Conservation (phyloP, 2,797 vertebrate genomes). For the Rhinichthys osculus region DNA sequence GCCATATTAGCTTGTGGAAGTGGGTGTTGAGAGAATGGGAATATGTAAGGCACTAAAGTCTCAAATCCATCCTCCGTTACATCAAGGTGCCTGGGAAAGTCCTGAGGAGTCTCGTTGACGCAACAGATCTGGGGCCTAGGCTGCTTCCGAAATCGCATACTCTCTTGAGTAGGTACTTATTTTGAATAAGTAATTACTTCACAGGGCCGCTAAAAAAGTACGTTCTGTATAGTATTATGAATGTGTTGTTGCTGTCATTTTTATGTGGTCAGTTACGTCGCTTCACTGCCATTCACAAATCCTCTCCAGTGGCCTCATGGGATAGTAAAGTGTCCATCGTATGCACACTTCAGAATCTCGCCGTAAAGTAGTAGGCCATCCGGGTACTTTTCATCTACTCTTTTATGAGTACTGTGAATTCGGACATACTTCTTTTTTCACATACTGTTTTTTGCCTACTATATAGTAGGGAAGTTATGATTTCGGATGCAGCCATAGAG, state of each 20-base stretch:
- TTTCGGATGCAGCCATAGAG: background rate
- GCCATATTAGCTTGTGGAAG: conserved; percentile 54
- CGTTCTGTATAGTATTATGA: background rate
- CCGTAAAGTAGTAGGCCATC: background rate
- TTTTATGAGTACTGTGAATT: background rate
- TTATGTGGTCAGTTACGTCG: no score
- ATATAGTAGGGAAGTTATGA: background rate
- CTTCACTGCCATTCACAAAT: background rate
- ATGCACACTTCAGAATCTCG: background rate
- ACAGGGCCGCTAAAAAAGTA: background rate
- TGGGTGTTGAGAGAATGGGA: conserved; percentile 63
- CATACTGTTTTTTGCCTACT: background rate
- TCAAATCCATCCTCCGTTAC: conserved; percentile 57
- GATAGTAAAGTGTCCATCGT: background rate
- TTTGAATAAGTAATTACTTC: background rate
- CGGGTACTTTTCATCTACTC: background rate
- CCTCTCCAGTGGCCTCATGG: background rate
- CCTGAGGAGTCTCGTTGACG: conserved; percentile 42
- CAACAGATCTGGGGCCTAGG: background rate
- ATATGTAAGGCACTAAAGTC: conserved; percentile 84
- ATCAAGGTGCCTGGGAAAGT: conserved; percentile 52
- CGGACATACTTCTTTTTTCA: no score
- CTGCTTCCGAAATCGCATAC: background rate
- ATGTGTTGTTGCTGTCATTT: no score
- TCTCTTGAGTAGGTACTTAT: background rate